Evolutionary conservation across 1,140 invertebrate species (phyloP), one percentile per base, ranked within the genome.

Genomic region (Anthonomus grandis): DNA sequence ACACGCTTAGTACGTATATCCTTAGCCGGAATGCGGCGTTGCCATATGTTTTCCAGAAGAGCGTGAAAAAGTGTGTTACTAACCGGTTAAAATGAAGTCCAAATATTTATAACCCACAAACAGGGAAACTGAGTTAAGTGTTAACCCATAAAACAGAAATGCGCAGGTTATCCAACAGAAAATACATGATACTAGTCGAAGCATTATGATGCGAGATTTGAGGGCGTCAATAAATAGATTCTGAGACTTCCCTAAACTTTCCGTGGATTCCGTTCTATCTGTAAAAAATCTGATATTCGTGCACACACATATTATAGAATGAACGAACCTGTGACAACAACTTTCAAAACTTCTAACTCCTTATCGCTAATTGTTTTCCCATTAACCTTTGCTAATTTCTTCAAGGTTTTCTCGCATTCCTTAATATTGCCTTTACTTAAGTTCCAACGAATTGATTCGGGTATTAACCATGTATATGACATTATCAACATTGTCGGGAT

Each of bases 91-190:
- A 2, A 86, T 83, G 64, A 89, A 88, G 70, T 87, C 86, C 12
- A 80, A 70, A 71, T 89, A 87, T 63, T 80, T 77, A 38, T 80
- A 83, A 65, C 89, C 80, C 3, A 87, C 87, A 3, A 87, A 87
- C 18, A 93, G 75, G 25, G 86, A 78, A 6, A 87, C 86, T 0
- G 88, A 84, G 69, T 90, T 90, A 36, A 91, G 79, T 6, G 87
- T 88, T 4, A 93, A 71, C 0, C 89, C 91, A 69, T 90, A 92
- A 71, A 90, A 93, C 3, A 90, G 81, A 64, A 91, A 84, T 1
- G 83, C 78, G 59, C 81, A 80, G 2, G 84, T 79, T 2, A 84
- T 72, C 86, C 84, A 90, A 72, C 80, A 88, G 70, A 85, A 81
- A 38, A 77, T 81, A 57, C 85, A 83, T 15, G 81, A 78, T 4